Base-by-base conservation (phyloP, 2,113 vertebrate species). In the Sapajus apella region DNA sequence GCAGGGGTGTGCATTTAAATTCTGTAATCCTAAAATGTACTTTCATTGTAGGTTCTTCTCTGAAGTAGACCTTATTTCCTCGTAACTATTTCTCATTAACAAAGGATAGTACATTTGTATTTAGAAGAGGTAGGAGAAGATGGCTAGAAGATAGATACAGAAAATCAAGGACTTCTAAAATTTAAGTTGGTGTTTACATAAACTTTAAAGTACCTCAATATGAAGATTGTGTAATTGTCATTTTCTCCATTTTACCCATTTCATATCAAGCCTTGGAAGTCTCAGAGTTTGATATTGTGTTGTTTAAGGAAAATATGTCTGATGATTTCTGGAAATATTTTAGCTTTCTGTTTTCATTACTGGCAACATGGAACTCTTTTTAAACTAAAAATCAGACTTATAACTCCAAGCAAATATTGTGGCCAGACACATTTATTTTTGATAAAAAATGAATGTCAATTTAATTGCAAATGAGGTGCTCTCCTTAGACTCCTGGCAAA, bases 391-490 rank as follows among this genome's bases (percentile, higher is more conserved):
- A 98, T 97, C 95, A 97, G 95, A 98, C 88, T 76, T 96, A 88
- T 88, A 94, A 94, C 81, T 97, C 77, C 88, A 98, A 97, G 93
- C 90, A 96, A 96, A 97, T 98, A 98, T 96, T 98, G 94, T 98
- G 97, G 89, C 98, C 88, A 90, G 94, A 94, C 90, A 95, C 68
- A 98, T 98, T 97, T 97, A 98, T 98, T 98, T 98, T 85, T 95
- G 90, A 94, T 95, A 97, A 97, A 98, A 14, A 96, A 98, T 98
- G 87, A 97, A 97, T 98, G 96, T 94, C 97, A 97, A 98, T 98
- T 98, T 99, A 98, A 98, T 98, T 98, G 98, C 98, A 98, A 99
- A 99, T 96, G 96, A 98, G 91, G 43, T 96, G 96, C 96, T 98
- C 86, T 90, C 55, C 75, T 98, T 98, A 94, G 97, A 97, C 80